Percentiles rank a stretch among this genome's conserved stretches.
phyloP scores from a whole-genome alignment of 1,140 invertebrate species.

The Cherax quadricarinatus region DNA sequence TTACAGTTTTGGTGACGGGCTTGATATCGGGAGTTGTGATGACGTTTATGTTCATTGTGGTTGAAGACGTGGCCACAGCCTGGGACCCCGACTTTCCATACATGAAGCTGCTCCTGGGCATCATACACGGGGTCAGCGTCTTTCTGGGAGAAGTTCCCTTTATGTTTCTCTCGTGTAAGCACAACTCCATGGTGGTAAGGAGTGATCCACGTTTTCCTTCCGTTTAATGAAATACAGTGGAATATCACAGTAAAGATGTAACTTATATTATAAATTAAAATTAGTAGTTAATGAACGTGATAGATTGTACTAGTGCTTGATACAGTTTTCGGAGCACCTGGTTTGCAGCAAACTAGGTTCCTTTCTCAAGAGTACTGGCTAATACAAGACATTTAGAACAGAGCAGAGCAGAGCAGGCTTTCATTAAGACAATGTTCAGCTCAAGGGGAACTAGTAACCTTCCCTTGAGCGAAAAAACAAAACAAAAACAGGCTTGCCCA shows the following conservation, averaged over 20 bases:
- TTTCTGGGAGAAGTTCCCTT: constrained; percentile 92
- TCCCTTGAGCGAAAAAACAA: neutral
- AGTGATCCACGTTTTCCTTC: neutral
- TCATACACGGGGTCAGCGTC: constrained; percentile 86
- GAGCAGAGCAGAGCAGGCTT: too few species aligned
- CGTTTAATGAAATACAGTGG: neutral
- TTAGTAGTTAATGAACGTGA: neutral
- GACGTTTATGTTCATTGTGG: constrained; percentile 44
- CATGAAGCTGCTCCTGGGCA: constrained; percentile 88
- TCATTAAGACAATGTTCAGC: neutral
- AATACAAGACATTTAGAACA: too few species aligned
- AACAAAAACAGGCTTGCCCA: too few species aligned
- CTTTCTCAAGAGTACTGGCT: too few species aligned
- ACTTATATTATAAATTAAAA: neutral
- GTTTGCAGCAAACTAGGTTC: too few species aligned
- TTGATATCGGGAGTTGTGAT: constrained; percentile 14
- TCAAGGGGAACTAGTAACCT: neutral
- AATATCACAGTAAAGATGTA: neutral
- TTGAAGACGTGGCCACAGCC: constrained; percentile 83
- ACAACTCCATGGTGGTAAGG: neutral
- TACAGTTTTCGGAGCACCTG: neutral
- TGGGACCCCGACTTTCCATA: constrained; percentile 74
- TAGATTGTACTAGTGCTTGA: neutral
- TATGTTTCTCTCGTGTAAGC: constrained; percentile 85
- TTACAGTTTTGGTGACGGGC: constrained; percentile 45